Evolutionary conservation across 2,888 invertebrate genomes (phyloP), one percentile per base, ranked within the genome.

Genomic region (Augochlorella aurata): DNA sequence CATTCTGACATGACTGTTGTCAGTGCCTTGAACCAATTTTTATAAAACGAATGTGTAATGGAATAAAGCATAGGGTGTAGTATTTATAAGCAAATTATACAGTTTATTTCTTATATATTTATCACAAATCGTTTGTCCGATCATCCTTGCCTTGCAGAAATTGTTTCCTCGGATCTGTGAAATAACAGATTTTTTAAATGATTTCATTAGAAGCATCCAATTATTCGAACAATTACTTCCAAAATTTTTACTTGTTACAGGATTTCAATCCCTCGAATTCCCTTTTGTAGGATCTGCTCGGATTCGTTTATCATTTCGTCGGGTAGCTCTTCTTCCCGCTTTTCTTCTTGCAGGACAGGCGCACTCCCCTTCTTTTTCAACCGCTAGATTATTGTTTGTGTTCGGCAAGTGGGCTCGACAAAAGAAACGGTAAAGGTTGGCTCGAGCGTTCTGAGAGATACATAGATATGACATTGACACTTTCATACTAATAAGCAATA

Each of bases 401-500:
- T 71, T 67, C 45, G 66, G 54, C 45, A 24, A 47, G 5, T 49
- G 9, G n/a, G 50, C 50, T 70, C 63, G 74, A 14, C 73, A 74
- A 58, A 83, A 68, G 49, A 75, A 49, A n/a, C 70, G 73, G 71
- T 69, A 66, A 58, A 75, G 45, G 50, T 77, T 74, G 18, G 54
- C n/a, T n/a, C 78, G 74, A 74, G 82, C 65, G 73, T 86, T 89
- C 90, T 90, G 81, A 74, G 69, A 79, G 78, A 86, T 16, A 58
- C 24, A 58, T 84, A 77, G 75, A 80, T 79, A 82, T 84, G 83
- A 86, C 85, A 88, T 88, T 89, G 86, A 73, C 73, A 79, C 77
- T 77, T 79, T 85, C 70, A 21, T 45, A 63, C 21, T 21, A 78
- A 61, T 69, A 45, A 71, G 79, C 54, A 65, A 54, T 45, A 8